Evolutionary conservation across 2,797 vertebrate genomes (phyloP), one percentile per base, ranked within the genome.

Genomic region (Tachyglossus aculeatus): DNA sequence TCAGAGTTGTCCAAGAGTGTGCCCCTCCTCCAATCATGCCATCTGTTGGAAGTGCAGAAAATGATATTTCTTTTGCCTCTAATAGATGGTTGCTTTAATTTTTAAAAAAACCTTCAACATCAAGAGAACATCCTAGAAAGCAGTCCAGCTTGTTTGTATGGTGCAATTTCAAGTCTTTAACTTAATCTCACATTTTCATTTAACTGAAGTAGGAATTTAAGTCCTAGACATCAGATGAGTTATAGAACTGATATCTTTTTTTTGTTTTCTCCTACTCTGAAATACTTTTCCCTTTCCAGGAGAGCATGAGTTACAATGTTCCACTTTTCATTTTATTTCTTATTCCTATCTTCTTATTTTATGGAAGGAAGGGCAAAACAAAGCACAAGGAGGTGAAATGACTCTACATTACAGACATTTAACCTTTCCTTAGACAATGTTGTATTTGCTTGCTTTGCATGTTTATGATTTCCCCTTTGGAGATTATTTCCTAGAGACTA

Each of bases 401-500:
- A 48, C 10, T 19, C 27, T 45, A 45, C 12, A 22, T 48, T 10
- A 9, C 25, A 31, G 9, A 48, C 15, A 16, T 48, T 4, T 18
- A 48, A 48, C 48, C 9, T 27, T 47, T 47, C 29, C 29, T 27
- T 47, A 18, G 27, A 10, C 16, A 48, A 48, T 48, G 5, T 10
- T 47, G 15, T 5, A 10, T 48, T 10, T 13, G 16, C 27, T 10
- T 48, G 45, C 27, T 48, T 39, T 48, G 64, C 9, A 54, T 39
- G 59, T 5, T 66, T 59, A 67, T 13, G 69, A 63, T 7, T 65
- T 57, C 4, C 22, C 44, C 31, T 74, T 43, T 69, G 1, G 15
- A 78, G 15, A 62, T 52, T 32, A 34, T 51, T 37, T 78, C 59
- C 69, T 52, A 59, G 40, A 63, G 22, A 21, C 40, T 71, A 64